Evolutionary conservation across 2,888 invertebrate genomes (phyloP), one percentile per base, ranked within the genome.

Genomic region (Lamellibrachia columna): DNA sequence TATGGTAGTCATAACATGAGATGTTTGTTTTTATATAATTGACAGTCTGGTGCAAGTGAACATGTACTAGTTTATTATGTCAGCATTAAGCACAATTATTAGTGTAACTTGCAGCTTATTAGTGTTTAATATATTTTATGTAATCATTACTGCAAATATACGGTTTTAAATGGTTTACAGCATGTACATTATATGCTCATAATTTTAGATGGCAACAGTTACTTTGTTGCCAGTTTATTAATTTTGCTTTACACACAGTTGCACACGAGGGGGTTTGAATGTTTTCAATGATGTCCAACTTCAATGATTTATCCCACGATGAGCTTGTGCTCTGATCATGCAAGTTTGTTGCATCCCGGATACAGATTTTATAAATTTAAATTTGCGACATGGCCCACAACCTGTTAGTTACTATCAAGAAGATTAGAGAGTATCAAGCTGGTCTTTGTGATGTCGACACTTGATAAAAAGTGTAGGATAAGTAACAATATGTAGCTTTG

Each of bases 121-220:
- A 75, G n/a, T 75, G 75, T 75, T 75, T 75, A 75, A 75, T 75
- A 75, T 75, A 75, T 75, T 75, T 75, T 75, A 75, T 75, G 75
- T 75, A 22, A 75, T 75, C 75, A 75, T 75, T 75, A 75, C 75
- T 75, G 75, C 75, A 75, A 75, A 75, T 75, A 75, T 75, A 75
- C 22, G 75, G 75, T 75, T 75, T 55, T 75, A 75, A 75, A 75
- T 75, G 75, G 75, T 75, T 75, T 22, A 22, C 75, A 75, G 75
- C 75, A 75, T 75, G 75, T 75, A 75, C 75, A 75, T 75, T 75
- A 75, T 75, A 75, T 75, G 75, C 75, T 75, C 75, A 75, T 75
- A 75, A 75, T 75, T 22, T 11, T 75, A 75, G 75, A 11, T 75
- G 75, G 75, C 75, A 75, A 75, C 75, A 75, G 75, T 22, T 75